These are phyloP conservation scores for Petrophora chlorosata DNA, from an alignment of 2,888 invertebrate genomes.

Conservation along the genomic window DNA sequence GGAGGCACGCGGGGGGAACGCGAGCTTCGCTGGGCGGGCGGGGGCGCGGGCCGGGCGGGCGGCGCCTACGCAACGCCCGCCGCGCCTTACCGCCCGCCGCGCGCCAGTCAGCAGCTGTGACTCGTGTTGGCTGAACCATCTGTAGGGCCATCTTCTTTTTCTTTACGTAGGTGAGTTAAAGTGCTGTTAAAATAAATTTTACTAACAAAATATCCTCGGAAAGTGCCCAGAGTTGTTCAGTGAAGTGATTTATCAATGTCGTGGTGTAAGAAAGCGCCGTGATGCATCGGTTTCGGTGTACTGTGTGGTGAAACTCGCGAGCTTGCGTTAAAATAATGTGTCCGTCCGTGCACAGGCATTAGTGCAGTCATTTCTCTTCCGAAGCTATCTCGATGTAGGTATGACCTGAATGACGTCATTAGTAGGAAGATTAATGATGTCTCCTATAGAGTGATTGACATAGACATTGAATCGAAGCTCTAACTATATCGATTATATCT, in stretches of 20 bases:
- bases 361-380: slow-evolving; percentile 6
- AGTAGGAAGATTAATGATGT: slow-evolving; percentile 17
- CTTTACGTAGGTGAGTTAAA: slow-evolving; percentile 78
- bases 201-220: slow-evolving; percentile 46
- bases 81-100: slow-evolving; percentile 79
- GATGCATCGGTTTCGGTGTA: slow-evolving; percentile 46
- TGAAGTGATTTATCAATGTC: slow-evolving; percentile 70
- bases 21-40: slow-evolving; percentile 40
- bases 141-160: slow-evolving; percentile 80
- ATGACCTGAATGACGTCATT: slow-evolving; percentile 27
- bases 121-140: slow-evolving; percentile 87
- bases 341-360: background rate
- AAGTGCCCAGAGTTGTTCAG: slow-evolving; percentile 51
- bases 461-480: slow-evolving; percentile 13
- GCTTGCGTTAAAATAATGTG: slow-evolving; percentile 31
- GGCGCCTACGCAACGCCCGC: slow-evolving; percentile 75
- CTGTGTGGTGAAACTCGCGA: slow-evolving; percentile 31
- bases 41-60: slow-evolving; percentile 48
- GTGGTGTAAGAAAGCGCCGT: slow-evolving; percentile 46
- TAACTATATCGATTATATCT: background rate
- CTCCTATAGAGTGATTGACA: slow-evolving; percentile 12
- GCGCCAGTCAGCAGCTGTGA: slow-evolving; percentile 81
- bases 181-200: slow-evolving; percentile 52
- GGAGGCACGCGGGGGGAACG: slow-evolving; percentile 40
- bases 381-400: slow-evolving; percentile 3